phyloP scores from a whole-genome alignment of 2,888 invertebrate species.

The Dynastes maya region DNA sequence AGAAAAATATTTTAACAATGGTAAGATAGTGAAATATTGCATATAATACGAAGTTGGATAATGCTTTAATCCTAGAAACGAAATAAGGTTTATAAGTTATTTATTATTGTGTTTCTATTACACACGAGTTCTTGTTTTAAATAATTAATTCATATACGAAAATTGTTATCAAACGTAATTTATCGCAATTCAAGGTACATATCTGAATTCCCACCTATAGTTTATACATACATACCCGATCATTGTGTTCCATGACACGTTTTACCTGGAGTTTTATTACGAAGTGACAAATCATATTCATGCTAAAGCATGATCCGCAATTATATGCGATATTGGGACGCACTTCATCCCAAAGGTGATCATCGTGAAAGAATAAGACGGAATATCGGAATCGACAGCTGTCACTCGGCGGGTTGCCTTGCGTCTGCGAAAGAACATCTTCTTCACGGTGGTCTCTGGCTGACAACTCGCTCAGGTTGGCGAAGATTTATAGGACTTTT shows the following conservation, averaged over 20 bases:
- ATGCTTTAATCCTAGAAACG: no score
- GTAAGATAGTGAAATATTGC: no score
- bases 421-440: conserved; percentile 64
- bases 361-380: conserved; percentile 18
- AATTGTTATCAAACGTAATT: background rate
- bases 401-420: conserved; percentile 66
- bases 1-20: no score
- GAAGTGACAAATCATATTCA: conserved; percentile 20
- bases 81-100: no score
- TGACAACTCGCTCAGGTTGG: conserved; percentile 57
- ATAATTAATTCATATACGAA: background rate
- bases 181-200: no score
- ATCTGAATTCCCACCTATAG: background rate
- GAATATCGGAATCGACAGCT: conserved; percentile 61
- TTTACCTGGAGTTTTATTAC: conserved; percentile 10
- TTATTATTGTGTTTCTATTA: no score
- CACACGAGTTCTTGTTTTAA: no score
- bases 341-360: conserved; percentile 3
- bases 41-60: no score
- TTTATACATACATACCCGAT: background rate
- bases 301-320: background rate
- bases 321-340: conserved; percentile 2
- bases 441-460: conserved; percentile 65
- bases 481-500: conserved; percentile 57
- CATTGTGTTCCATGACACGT: background rate